Conservation (phyloP, 1,140 invertebrate genomes). For the Pseudachorutes palmiensis region DNA sequence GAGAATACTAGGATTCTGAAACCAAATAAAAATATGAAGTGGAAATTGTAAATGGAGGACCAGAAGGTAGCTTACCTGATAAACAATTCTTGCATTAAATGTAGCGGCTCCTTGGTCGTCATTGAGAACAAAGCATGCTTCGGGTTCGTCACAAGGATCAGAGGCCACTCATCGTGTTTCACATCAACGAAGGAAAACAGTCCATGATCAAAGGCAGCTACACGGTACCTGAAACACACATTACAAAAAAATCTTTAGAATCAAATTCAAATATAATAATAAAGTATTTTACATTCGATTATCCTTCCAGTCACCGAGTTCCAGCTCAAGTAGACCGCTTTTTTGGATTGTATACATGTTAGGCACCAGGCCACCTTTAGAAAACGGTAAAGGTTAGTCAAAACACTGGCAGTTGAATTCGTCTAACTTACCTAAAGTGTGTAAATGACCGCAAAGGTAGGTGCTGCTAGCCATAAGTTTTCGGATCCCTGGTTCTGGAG, state of each 20-base stretch:
- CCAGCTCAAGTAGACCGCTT: conserved; percentile 63
- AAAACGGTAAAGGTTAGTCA: neutral
- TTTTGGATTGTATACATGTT: conserved; percentile 82
- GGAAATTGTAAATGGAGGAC: neutral
- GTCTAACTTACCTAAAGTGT: conserved; percentile 63
- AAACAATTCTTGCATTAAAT: conserved; percentile 53
- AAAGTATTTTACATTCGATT: conserved; percentile 64
- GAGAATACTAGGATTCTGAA: conserved; percentile 66
- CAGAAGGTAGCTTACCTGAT: neutral
- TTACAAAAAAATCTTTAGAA: neutral
- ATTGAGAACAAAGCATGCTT: conserved; percentile 68
- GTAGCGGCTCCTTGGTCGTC: conserved; percentile 62
- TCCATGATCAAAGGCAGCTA: conserved; percentile 79
- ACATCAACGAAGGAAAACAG: conserved; percentile 81
- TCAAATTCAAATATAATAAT: conserved; percentile 9
- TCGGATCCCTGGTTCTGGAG: conserved; percentile 49
- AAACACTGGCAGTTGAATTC: neutral
- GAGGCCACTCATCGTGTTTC: conserved; percentile 66
- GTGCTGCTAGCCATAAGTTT: conserved; percentile 51
- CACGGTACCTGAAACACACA: conserved; percentile 56
- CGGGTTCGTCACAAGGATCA: conserved; percentile 79
- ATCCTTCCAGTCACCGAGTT: conserved; percentile 90
- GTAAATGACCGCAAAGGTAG: conserved; percentile 89
- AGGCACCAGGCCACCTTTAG: conserved; percentile 62
- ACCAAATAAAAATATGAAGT: conserved; percentile 24